These are phyloP conservation scores for Macrocentrus cingulum DNA, from an alignment of 1,140 invertebrate genomes.

Conservation along the genomic window DNA sequence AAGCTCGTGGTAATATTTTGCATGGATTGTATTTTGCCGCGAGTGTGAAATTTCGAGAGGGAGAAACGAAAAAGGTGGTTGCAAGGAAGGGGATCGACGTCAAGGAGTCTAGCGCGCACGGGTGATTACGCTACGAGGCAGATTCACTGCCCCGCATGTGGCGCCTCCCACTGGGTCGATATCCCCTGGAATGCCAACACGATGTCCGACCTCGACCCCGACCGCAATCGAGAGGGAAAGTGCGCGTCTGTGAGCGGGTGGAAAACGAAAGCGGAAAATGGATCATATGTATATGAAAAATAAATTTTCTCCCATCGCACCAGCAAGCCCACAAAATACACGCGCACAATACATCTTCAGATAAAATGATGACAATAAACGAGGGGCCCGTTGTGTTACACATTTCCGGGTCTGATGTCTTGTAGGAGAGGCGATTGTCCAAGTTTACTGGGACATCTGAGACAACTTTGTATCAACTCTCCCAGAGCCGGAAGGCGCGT, in stretches of 20 bases:
- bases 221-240: slow-evolving; percentile 34
- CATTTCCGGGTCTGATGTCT: too few species aligned
- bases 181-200: slow-evolving; percentile 21
- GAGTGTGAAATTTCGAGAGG: background rate
- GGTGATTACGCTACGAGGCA: slow-evolving; percentile 20
- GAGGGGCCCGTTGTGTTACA: too few species aligned
- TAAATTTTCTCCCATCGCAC: too few species aligned
- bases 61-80: background rate
- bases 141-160: slow-evolving; percentile 17
- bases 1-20: too few species aligned
- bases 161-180: slow-evolving; percentile 26
- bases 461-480: background rate
- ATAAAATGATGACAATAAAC: too few species aligned
- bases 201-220: slow-evolving; percentile 26
- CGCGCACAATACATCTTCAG: background rate
- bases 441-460: background rate
- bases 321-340: background rate
- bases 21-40: too few species aligned
- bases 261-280: slow-evolving; percentile 27
- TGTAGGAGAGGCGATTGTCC: background rate
- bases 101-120: slow-evolving; percentile 12
- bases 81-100: background rate
- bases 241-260: slow-evolving; percentile 7
- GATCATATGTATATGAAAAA: background rate
- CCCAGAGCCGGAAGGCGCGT: too few species aligned